Conservation (phyloP, 2,113 vertebrate species). For the Onychostruthus taczanowskii region DNA sequence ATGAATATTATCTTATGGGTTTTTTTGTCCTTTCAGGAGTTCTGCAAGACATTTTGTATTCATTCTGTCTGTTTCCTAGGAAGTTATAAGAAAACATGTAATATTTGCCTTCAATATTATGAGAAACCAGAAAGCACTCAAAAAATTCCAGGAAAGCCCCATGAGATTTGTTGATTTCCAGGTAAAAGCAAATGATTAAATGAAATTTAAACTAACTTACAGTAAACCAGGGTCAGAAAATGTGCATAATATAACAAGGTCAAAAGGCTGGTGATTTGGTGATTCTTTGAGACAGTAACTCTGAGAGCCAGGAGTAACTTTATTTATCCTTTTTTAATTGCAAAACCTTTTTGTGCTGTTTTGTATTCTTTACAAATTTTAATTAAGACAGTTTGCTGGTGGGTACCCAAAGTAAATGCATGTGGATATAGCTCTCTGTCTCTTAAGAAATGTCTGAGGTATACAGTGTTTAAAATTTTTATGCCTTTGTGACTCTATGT, state of each 20-base stretch:
- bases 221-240: background rate
- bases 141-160: background rate
- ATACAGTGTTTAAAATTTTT: conserved; percentile 52
- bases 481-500: conserved; percentile 28
- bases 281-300: background rate
- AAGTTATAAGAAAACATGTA: background rate
- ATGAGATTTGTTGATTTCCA: background rate
- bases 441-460: background rate
- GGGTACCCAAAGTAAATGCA: conserved; percentile 26
- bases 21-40: background rate
- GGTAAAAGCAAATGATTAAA: background rate
- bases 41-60: background rate
- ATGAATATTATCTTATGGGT: background rate
- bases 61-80: background rate
- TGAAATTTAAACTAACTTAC: background rate
- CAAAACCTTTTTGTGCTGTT: background rate
- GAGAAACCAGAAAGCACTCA: background rate
- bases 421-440: background rate
- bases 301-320: background rate
- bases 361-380: conserved; percentile 35
- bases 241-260: background rate
- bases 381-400: conserved; percentile 27
- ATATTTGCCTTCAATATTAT: background rate
- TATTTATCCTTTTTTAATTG: background rate
- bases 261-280: background rate